A percentile compares a stretch with the other conserved stretches of the same genome.
phyloP scores from a whole-genome alignment of 2,113 vertebrate species.

The Crotalus tigris region DNA sequence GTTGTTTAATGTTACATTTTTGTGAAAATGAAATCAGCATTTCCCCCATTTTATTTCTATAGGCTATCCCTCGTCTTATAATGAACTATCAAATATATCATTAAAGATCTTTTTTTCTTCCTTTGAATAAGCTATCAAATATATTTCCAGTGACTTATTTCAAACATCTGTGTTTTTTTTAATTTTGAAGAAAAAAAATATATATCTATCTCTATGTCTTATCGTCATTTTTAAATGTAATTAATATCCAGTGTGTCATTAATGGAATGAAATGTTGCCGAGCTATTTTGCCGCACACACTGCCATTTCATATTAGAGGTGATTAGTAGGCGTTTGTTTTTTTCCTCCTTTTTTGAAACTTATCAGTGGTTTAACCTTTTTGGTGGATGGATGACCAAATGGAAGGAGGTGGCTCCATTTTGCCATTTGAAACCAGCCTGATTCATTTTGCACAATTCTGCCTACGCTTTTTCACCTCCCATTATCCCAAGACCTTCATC shows the following conservation, averaged over 20 bases:
- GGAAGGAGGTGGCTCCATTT: neutral
- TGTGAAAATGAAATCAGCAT: conserved; percentile 53
- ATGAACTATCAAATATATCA: conserved; percentile 33
- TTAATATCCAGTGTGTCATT: conserved; percentile 66
- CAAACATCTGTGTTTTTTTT: conserved; percentile 50
- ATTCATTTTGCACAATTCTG: neutral
- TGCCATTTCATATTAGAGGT: conserved; percentile 70
- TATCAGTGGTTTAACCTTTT: conserved; percentile 14
- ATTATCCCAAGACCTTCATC: neutral
- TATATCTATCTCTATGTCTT: conserved; percentile 40
- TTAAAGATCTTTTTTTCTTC: neutral
- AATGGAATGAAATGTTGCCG: conserved; percentile 72
- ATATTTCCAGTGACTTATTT: conserved; percentile 68
- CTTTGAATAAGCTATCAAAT: conserved; percentile 56
- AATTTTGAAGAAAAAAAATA: conserved; percentile 32
- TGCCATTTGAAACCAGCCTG: neutral
- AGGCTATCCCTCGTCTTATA: conserved; percentile 4
- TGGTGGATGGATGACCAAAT: neutral
- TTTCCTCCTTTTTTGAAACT: conserved; percentile 56
- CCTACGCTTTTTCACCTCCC: neutral
- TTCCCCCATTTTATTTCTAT: conserved; percentile 39
- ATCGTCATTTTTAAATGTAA: conserved; percentile 38
- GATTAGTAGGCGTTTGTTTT: conserved; percentile 75
- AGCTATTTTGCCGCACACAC: conserved; percentile 71
- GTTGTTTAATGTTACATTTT: conserved; percentile 69